Base-by-base conservation (phyloP, 2,113 vertebrate genomes). In the Alosa alosa region DNA sequence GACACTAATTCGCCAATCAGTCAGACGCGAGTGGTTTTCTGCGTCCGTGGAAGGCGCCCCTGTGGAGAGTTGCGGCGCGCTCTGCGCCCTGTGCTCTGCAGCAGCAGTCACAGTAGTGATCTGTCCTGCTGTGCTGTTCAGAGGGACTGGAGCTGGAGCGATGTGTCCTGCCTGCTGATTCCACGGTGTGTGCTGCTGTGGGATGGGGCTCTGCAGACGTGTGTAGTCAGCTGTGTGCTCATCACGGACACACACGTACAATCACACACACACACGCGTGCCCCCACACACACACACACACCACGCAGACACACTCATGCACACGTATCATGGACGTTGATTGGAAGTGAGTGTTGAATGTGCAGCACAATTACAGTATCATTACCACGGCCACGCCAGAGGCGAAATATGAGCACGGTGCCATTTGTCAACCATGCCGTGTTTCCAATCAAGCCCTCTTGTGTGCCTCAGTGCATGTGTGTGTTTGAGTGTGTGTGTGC, bases 351-450 rank as follows among this genome's bases (percentile, higher is more conserved):
- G 89, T 88, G 89, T 91, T 90, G 90, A 92, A 89, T 87, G 90
- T 88, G 91, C 91, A 87, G 91, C 91, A 93, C 94, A 94, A 94
- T 93, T 93, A 94, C 88, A 91, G 92, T 91, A 93, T 94, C 93
- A 94, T 94, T 94, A 94, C 91, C 81, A 22, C 81, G n/a, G 60
- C 90, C 88, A 81, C 78, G 91, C 93, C 89, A 82, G 91, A 91
- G 94, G 93, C 94, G 92, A 91, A 93, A 93, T 91, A 94, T 92
- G 91, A 93, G 90, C 92, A 90, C 89, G 10, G 25, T 88, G 90
- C 91, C 90, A 93, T 93, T 94, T 94, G 92, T 92, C 92, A 93
- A 92, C 90, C 88, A 91, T 88, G 88, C 86, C 86, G n/a, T 88
- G 86, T 90, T 93, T 91, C 91, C 90, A 93, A 93, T 94, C 93